These are phyloP conservation scores for Brachylomia viminalis DNA, from an alignment of 2,888 invertebrate species.

Conservation along the genomic window DNA sequence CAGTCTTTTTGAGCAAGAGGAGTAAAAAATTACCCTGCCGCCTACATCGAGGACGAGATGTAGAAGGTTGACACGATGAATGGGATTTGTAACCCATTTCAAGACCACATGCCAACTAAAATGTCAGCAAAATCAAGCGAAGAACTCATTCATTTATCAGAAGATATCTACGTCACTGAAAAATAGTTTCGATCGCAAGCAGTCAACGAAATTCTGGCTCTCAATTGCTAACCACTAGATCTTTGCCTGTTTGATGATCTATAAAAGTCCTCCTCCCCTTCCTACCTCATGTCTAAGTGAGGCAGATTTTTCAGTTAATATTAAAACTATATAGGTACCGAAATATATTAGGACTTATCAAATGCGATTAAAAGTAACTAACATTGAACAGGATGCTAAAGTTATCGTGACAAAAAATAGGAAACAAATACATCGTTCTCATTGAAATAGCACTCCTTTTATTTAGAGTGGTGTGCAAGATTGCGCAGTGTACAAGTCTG, in stretches of 20 bases:
- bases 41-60: neutral
- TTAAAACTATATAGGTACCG: neutral
- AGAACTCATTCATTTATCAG: neutral
- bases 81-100: too few relatives aligned
- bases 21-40: neutral
- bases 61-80: too few relatives aligned
- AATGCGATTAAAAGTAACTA: neutral
- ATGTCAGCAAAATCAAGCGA: neutral
- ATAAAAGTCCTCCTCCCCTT: neutral
- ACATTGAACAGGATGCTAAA: neutral
- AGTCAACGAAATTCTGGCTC: neutral
- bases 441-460: neutral
- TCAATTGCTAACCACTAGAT: neutral
- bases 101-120: neutral
- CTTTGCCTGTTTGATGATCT: neutral
- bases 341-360: neutral
- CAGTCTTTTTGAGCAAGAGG: too few relatives aligned
- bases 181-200: neutral
- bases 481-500: too few relatives aligned
- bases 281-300: neutral
- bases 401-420: neutral
- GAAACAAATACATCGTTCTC: neutral
- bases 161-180: neutral
- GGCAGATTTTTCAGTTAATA: neutral
- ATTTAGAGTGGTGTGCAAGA: too few relatives aligned